These are phyloP conservation scores for Ambastaia sidthimunki DNA, from an alignment of 2,797 vertebrate species.

Conservation along the genomic window DNA sequence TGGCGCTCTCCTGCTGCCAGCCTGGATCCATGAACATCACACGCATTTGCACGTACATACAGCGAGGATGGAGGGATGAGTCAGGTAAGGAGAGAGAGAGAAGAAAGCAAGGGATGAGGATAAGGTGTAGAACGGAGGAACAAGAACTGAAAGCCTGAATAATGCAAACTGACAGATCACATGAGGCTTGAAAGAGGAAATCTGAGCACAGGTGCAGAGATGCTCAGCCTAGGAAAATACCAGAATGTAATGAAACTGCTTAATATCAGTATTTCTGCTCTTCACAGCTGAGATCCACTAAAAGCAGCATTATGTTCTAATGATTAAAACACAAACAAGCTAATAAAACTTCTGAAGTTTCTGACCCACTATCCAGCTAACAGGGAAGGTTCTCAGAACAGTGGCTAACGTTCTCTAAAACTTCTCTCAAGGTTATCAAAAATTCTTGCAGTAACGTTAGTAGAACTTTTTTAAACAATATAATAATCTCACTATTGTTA, in stretches of 20 bases:
- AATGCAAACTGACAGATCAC: constrained; percentile 3
- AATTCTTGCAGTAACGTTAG: no score
- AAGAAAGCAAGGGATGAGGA: background rate
- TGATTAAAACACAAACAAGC: background rate
- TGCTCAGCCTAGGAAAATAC: background rate
- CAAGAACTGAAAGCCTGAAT: constrained; percentile 6
- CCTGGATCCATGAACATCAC: constrained; percentile 46
- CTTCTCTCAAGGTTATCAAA: no score
- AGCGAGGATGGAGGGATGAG: background rate
- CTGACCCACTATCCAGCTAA: no score
- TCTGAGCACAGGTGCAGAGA: background rate
- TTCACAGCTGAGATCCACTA: background rate
- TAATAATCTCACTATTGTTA: no score
- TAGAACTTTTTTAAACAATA: no score
- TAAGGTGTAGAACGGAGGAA: constrained; percentile 4
- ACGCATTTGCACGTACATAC: background rate
- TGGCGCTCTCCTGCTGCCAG: constrained; percentile 52
- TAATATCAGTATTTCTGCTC: background rate
- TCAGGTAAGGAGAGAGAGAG: constrained; percentile 12
- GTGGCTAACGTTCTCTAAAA: no score
- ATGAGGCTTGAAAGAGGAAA: background rate
- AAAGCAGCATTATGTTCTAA: background rate
- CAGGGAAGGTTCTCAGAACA: no score
- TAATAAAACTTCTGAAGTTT: no score
- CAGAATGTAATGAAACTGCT: background rate